phyloP scores from a whole-genome alignment of 2,888 invertebrate species.

The Peribatodes rhomboidaria region DNA sequence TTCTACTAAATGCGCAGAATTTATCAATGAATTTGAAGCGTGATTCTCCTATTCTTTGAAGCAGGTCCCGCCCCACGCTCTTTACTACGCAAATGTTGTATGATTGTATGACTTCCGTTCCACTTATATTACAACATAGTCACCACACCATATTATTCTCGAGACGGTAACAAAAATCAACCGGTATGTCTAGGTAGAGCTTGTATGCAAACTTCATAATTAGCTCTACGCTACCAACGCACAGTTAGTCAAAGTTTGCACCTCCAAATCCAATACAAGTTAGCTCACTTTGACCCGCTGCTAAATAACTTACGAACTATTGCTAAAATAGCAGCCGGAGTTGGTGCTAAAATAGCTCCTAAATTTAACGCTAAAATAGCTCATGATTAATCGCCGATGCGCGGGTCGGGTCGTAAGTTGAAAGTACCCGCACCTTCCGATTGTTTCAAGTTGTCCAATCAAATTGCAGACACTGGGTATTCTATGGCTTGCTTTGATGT shows the following conservation, averaged over 20 bases:
- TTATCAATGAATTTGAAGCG: too few relatives aligned
- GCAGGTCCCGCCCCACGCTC: too few relatives aligned
- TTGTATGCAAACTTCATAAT: constrained; percentile 10
- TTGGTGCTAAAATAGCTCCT: constrained; percentile 9
- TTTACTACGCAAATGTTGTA: too few relatives aligned
- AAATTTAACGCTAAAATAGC: constrained; percentile 20
- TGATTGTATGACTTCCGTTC: too few relatives aligned
- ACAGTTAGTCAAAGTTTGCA: constrained; percentile 14
- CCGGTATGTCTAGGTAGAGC: background rate
- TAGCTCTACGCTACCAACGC: constrained; percentile 2
- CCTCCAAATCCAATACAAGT: constrained; percentile 30
- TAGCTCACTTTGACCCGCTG: constrained; percentile 26
- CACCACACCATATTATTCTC: too few relatives aligned
- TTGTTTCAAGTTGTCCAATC: constrained; percentile 59
- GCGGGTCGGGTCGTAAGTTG: constrained; percentile 19
- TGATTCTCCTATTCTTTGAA: too few relatives aligned
- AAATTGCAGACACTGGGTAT: constrained; percentile 44
- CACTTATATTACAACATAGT: too few relatives aligned
- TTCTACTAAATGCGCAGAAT: too few relatives aligned
- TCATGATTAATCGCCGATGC: constrained; percentile 25
- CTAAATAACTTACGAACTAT: constrained; percentile 26
- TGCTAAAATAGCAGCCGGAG: constrained; percentile 5
- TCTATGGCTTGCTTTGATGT: constrained; percentile 30
- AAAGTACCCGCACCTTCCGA: constrained; percentile 39
- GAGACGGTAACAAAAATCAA: too few relatives aligned